A percentile compares a stretch with the other conserved stretches of the same genome.
Evolutionary conservation across 2,888 invertebrate species (phyloP).

Genomic region (Rhagonycha lutea): DNA sequence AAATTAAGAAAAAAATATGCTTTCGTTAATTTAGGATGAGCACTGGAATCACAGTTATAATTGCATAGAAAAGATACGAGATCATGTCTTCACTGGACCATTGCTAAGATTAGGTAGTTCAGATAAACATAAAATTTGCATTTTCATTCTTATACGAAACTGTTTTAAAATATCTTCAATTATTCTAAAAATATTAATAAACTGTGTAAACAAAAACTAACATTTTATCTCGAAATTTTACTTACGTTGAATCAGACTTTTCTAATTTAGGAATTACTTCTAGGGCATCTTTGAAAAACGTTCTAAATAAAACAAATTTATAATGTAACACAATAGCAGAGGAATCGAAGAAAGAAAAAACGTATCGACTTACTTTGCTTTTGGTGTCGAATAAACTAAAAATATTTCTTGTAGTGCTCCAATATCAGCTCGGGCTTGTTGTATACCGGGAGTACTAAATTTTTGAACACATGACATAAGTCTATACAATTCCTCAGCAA

Average conservation of each 20-base stretch:
- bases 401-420: constrained; percentile 69
- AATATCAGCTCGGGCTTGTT: constrained; percentile 82
- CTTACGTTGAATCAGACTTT: constrained; percentile 53
- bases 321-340: no score
- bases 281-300: constrained; percentile 81
- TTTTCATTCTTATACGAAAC: constrained; percentile 68
- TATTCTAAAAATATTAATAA: constrained; percentile 50
- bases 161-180: constrained; percentile 66
- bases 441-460: constrained; percentile 70
- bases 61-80: constrained; percentile 5
- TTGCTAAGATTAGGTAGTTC: constrained; percentile 3
- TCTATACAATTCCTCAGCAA: constrained; percentile 89
- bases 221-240: constrained; percentile 38
- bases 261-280: constrained; percentile 74
- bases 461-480: constrained; percentile 79
- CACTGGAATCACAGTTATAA: constrained; percentile 21
- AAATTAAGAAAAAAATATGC: not conserved
- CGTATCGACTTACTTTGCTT: constrained; percentile 61
- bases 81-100: constrained; percentile 23
- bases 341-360: not conserved
- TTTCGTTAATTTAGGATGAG: constrained; percentile 7
- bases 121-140: constrained; percentile 68
- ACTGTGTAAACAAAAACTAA: constrained; percentile 24
- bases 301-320: constrained; percentile 57
- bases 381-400: constrained; percentile 65